These are phyloP conservation scores for Lamprologus ornatipinnis DNA, from an alignment of 2,113 vertebrate genomes.

Conservation along the genomic window DNA sequence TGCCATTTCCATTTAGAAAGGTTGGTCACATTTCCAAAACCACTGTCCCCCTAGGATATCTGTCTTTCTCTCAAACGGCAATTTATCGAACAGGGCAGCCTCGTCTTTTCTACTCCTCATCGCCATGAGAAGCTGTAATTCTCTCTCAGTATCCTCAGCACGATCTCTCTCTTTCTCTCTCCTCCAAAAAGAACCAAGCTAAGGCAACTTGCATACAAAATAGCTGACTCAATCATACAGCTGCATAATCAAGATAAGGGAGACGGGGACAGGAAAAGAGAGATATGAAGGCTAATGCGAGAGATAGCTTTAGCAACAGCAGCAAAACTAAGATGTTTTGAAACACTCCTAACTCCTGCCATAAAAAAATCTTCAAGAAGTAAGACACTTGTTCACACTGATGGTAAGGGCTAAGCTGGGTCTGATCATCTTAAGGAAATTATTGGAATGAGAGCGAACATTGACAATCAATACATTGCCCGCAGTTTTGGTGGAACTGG, in stretches of 20 bases:
- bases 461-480: neutral
- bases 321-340: constrained; percentile 47
- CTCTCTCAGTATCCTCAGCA: constrained; percentile 73
- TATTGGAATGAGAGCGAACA: neutral
- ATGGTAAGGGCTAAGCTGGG: neutral
- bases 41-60: constrained; percentile 32
- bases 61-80: constrained; percentile 56
- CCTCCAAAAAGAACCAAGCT: constrained; percentile 74
- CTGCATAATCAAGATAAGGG: constrained; percentile 83
- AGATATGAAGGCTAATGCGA: constrained; percentile 47
- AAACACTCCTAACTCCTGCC: constrained; percentile 19
- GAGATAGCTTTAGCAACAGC: constrained; percentile 46
- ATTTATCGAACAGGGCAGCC: constrained; percentile 54
- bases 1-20: constrained; percentile 52
- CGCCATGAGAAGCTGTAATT: constrained; percentile 59
- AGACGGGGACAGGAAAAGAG: constrained; percentile 53
- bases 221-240: constrained; percentile 85
- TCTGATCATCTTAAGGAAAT: neutral
- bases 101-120: constrained; percentile 43
- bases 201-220: constrained; percentile 80
- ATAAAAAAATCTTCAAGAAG: constrained; percentile 20
- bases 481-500: neutral
- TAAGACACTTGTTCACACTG: constrained; percentile 7
- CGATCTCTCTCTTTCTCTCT: constrained; percentile 67
- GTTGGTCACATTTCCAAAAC: constrained; percentile 46